Conservation (phyloP, 2,797 vertebrate species). For the Amphiprion clarkii region DNA sequence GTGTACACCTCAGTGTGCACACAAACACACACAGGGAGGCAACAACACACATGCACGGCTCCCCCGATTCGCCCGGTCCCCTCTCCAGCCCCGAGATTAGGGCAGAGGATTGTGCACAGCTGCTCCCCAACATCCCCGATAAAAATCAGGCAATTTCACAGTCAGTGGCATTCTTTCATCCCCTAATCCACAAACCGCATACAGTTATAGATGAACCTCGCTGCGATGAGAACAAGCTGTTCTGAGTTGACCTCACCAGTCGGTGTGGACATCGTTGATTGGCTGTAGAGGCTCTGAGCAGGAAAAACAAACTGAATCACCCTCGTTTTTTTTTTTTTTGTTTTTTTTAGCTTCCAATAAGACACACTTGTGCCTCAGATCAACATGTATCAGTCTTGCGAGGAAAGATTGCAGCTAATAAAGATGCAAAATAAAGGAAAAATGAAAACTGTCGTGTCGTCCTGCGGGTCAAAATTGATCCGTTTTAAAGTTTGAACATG, state of each 20-base stretch:
- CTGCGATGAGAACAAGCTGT: slow-evolving; percentile 72
- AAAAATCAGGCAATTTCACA: slow-evolving; percentile 89
- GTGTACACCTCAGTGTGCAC: slow-evolving; percentile 52
- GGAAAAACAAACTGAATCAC: background rate
- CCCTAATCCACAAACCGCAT: slow-evolving; percentile 82
- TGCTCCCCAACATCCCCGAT: slow-evolving; percentile 84
- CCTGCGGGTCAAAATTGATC: too few relatives aligned
- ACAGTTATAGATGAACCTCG: slow-evolving; percentile 80
- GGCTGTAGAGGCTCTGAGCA: slow-evolving; percentile 39
- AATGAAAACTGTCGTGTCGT: too few relatives aligned
- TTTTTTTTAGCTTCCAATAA: slow-evolving; percentile 10
- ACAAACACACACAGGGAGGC: slow-evolving; percentile 47
- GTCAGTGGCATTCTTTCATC: slow-evolving; percentile 87
- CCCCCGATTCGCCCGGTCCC: slow-evolving; percentile 51
- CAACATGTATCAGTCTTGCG: background rate
- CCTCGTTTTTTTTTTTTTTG: background rate
- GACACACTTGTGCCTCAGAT: background rate
- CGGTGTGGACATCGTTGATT: slow-evolving; percentile 66
- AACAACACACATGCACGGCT: slow-evolving; percentile 30
- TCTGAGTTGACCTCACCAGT: slow-evolving; percentile 56
- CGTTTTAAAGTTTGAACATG: too few relatives aligned
- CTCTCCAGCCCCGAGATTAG: slow-evolving; percentile 80
- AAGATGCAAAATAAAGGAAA: background rate
- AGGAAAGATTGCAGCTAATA: background rate
- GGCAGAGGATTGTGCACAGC: slow-evolving; percentile 85